Percentiles rank a stretch among this genome's conserved stretches.
Evolutionary conservation across 2,797 vertebrate species (phyloP).

Genomic region (Lateolabrax maculatus): DNA sequence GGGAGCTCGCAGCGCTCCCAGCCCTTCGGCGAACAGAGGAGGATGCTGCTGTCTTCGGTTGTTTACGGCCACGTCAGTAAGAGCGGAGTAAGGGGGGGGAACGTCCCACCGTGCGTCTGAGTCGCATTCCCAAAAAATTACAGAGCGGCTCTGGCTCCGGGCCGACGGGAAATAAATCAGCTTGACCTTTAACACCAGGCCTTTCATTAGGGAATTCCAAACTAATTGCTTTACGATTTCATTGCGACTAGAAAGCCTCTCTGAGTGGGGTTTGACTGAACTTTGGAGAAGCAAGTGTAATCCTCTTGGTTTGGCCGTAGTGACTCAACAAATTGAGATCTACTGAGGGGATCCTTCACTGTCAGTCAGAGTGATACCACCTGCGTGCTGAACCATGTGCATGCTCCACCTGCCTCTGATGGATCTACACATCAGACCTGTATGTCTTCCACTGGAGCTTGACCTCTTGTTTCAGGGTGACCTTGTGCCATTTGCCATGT

Average conservation of each 20-base stretch:
- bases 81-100: conserved; percentile 17
- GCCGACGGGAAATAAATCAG: conserved; percentile 75
- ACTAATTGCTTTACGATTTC: conserved; percentile 82
- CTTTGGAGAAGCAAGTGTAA: conserved; percentile 35
- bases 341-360: conserved; percentile 6
- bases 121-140: conserved; percentile 86
- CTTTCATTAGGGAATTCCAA: conserved; percentile 81
- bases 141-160: conserved; percentile 75
- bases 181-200: conserved; percentile 78
- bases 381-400: not conserved
- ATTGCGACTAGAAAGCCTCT: conserved; percentile 59
- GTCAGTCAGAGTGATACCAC: conserved; percentile 33
- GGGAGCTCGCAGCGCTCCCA: conserved; percentile 53
- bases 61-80: conserved; percentile 69
- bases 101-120: conserved; percentile 41
- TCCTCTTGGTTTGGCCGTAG: conserved; percentile 27
- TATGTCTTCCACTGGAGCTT: conserved; percentile 4
- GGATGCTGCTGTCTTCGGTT: conserved; percentile 59
- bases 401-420: not conserved
- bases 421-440: conserved; percentile 1
- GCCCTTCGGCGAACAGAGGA: conserved; percentile 64
- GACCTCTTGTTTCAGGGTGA: conserved; percentile 22
- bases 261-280: conserved; percentile 40
- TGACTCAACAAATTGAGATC: conserved; percentile 62
- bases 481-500: conserved; percentile 20